These are phyloP conservation scores for Plutomurus gul DNA, from an alignment of 1,140 invertebrate genomes.

Conservation along the genomic window DNA sequence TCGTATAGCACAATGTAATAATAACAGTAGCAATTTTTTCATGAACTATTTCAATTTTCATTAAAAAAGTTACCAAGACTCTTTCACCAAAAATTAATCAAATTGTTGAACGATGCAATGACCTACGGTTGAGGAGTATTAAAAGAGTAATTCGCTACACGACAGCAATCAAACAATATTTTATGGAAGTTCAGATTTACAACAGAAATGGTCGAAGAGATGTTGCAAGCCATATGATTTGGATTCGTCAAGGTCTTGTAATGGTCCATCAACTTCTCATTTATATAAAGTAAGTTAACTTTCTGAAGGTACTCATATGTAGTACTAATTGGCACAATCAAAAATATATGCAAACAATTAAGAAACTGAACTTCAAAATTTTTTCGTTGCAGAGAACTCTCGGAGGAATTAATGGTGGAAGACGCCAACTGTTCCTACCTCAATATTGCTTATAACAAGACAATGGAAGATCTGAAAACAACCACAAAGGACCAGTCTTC, in stretches of 20 bases:
- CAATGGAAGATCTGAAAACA: constrained; percentile 28
- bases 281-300: constrained; percentile 40
- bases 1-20: too few species aligned
- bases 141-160: constrained; percentile 38
- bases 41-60: too few species aligned
- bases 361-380: too few species aligned
- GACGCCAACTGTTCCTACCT: not conserved
- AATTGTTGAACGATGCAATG: not conserved
- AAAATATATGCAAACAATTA: too few species aligned
- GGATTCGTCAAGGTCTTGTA: constrained; percentile 32
- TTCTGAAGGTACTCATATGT: too few species aligned
- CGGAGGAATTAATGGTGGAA: constrained; percentile 11
- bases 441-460: not conserved
- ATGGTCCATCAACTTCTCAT: constrained; percentile 46
- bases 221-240: constrained; percentile 29
- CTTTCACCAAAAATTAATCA: not conserved
- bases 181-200: not conserved
- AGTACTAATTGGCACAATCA: too few species aligned
- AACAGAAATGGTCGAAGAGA: constrained; percentile 28
- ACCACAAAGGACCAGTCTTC: not conserved
- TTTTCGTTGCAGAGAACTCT: constrained; percentile 23
- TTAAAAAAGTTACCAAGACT: too few species aligned
- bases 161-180: constrained; percentile 27
- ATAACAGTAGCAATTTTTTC: too few species aligned
- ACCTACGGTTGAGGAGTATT: not conserved